Percentiles rank a stretch among this genome's conserved stretches.
phyloP scores from a whole-genome alignment of 2,797 vertebrate genomes.

The Tapera naevia region DNA sequence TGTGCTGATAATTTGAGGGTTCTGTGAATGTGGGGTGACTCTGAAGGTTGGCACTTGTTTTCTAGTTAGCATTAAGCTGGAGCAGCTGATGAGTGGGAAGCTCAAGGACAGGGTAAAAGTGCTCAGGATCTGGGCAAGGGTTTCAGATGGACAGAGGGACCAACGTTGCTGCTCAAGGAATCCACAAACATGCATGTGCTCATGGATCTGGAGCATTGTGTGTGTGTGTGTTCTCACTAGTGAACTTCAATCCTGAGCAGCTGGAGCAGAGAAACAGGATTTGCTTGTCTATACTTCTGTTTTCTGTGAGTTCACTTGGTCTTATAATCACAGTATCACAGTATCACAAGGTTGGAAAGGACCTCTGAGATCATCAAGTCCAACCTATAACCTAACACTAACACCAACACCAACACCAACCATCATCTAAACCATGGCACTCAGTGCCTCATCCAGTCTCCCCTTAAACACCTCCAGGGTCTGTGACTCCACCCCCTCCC shows the following conservation, averaged over 20 bases:
- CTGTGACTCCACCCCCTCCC: too few species aligned
- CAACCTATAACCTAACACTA: too few species aligned
- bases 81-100: not conserved
- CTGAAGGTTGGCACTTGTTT: accelerated
- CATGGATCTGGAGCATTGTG: not conserved
- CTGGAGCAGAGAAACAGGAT: not conserved
- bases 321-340: too few species aligned
- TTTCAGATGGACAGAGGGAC: not conserved
- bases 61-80: not conserved
- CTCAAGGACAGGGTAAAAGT: not conserved
- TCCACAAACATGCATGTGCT: not conserved
- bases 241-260: not conserved
- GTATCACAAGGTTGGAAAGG: too few species aligned
- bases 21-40: not conserved
- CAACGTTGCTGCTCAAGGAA: not conserved
- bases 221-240: not conserved
- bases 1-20: not conserved
- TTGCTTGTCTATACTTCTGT: not conserved
- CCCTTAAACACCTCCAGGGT: too few species aligned
- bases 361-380: too few species aligned
- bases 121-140: not conserved
- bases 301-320: not conserved
- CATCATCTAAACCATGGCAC: too few species aligned
- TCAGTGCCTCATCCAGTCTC: too few species aligned
- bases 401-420: too few species aligned